phyloP scores from a whole-genome alignment of 2,888 invertebrate species.

The Cactoblastis cactorum region DNA sequence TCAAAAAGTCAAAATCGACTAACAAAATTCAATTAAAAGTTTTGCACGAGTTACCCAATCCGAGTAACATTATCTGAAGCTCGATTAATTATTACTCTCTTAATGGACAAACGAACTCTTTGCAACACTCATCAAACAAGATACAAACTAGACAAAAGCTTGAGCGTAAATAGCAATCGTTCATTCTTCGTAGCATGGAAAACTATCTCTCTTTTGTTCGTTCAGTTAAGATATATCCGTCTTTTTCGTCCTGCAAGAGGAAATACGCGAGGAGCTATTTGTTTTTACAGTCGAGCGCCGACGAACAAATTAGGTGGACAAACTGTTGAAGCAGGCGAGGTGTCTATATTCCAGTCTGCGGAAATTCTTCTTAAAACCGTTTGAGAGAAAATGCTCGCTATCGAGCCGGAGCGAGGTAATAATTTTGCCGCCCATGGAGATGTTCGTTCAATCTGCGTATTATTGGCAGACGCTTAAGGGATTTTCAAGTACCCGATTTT shows the following conservation, averaged over 20 bases:
- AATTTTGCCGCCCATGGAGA: slow-evolving; percentile 60
- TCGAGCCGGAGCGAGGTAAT: slow-evolving; percentile 62
- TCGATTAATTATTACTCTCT: slow-evolving; percentile 70
- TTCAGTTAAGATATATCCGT: slow-evolving; percentile 54
- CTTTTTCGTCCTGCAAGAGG: slow-evolving; percentile 60
- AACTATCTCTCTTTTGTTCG: slow-evolving; percentile 59
- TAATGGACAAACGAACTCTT: slow-evolving; percentile 66
- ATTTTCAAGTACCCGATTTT: slow-evolving; percentile 46
- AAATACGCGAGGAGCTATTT: slow-evolving; percentile 71
- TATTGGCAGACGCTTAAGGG: slow-evolving; percentile 53
- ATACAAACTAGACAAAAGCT: slow-evolving; percentile 66
- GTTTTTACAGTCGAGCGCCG: slow-evolving; percentile 76
- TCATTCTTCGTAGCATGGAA: slow-evolving; percentile 55
- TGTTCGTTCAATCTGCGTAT: slow-evolving; percentile 54
- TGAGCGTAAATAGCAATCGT: slow-evolving; percentile 65
- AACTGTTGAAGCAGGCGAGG: slow-evolving; percentile 75
- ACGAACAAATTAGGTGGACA: slow-evolving; percentile 79
- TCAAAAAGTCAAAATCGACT: slow-evolving; percentile 67
- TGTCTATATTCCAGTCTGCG: slow-evolving; percentile 70
- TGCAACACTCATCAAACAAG: slow-evolving; percentile 63
- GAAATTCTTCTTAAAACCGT: slow-evolving; percentile 68
- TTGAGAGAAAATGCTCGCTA: slow-evolving; percentile 54
- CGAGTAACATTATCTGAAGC: slow-evolving; percentile 62
- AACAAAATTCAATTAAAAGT: slow-evolving; percentile 75
- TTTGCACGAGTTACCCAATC: slow-evolving; percentile 60